Evolutionary conservation across 2,113 vertebrate genomes (phyloP).

Genomic region (Thinocorus orbignyianus): DNA sequence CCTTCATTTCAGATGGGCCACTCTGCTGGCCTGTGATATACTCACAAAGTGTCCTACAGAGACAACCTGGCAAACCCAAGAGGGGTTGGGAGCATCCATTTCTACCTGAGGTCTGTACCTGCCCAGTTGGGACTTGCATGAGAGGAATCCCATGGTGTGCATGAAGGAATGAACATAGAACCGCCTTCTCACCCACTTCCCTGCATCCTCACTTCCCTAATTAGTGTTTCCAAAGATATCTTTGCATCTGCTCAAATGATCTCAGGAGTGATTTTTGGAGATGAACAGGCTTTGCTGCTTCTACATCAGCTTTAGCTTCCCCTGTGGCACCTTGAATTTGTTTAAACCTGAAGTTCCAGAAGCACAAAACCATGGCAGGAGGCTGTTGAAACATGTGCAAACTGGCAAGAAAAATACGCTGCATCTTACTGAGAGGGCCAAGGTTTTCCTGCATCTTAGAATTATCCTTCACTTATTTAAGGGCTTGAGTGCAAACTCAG

Average conservation of each 20-base stretch:
- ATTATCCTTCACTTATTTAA: not conserved
- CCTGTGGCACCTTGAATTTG: constrained; percentile 22
- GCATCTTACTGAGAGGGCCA: not conserved
- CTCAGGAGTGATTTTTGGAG: not conserved
- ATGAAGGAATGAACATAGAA: not conserved
- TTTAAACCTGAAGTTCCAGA: constrained; percentile 48
- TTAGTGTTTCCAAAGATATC: constrained; percentile 23
- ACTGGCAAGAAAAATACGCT: not conserved
- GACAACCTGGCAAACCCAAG: not conserved
- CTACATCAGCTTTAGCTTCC: not conserved
- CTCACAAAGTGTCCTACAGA: not conserved
- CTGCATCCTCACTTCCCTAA: not conserved
- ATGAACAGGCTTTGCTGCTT: constrained; percentile 24
- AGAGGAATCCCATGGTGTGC: not conserved
- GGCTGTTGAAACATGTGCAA: constrained; percentile 5
- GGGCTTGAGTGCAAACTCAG: not conserved
- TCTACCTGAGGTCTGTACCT: not conserved
- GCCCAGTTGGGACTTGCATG: not conserved
- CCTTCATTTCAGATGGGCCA: not conserved
- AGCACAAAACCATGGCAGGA: not conserved
- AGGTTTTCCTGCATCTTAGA: not conserved
- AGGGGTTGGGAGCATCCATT: not conserved
- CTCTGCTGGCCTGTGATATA: not conserved
- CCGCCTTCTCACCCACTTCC: not conserved
- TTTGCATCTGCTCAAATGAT: not conserved